Percentiles rank a stretch among this genome's conserved stretches.
Conservation (phyloP, 2,113 vertebrate genomes). For the Leucosticte australis region DNA sequence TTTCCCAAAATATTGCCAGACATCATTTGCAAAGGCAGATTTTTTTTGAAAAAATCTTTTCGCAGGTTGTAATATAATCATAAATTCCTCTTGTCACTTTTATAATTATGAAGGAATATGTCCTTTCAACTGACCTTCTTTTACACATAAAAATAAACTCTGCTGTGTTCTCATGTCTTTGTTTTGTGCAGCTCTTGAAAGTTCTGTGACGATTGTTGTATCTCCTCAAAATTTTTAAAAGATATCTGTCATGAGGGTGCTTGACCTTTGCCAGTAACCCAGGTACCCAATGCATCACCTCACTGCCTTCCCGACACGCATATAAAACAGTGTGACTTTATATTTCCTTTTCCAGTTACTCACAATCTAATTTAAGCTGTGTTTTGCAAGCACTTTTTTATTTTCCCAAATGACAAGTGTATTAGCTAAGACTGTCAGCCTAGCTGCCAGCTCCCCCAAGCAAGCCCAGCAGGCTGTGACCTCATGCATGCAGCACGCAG, state of each 20-base stretch:
- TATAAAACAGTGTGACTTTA: conserved; percentile 41
- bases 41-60: background rate
- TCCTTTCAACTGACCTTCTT: background rate
- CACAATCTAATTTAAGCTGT: conserved; percentile 54
- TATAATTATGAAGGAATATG: background rate
- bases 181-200: background rate
- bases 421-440: conserved; percentile 69
- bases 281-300: background rate
- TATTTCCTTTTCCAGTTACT: conserved; percentile 69
- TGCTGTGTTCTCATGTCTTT: background rate
- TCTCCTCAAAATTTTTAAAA: background rate
- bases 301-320: background rate
- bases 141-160: background rate
- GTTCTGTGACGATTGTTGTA: background rate
- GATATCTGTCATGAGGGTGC: background rate
- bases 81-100: background rate
- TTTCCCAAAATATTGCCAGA: background rate
- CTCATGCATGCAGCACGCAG: conserved; percentile 39
- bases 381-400: conserved; percentile 60
- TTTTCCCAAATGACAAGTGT: conserved; percentile 64
- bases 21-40: background rate
- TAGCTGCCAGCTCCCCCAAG: conserved; percentile 35
- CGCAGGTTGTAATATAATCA: background rate
- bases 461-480: conserved; percentile 58
- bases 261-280: conserved; percentile 13